Evolutionary conservation across 2,888 invertebrate species (phyloP).

Genomic region (Coelinius sp.): DNA sequence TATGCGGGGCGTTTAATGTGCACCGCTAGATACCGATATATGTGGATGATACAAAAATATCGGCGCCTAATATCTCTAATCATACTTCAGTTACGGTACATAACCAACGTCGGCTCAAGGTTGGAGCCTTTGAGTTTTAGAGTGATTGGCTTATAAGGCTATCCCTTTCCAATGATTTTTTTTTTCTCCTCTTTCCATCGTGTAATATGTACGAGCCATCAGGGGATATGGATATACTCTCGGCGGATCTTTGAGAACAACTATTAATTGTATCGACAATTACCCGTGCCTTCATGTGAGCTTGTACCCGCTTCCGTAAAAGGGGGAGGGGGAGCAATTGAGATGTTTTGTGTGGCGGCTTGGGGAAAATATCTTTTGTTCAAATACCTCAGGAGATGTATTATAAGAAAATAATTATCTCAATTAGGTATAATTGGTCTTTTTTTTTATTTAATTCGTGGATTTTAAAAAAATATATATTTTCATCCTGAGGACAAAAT

Average conservation of each 20-base stretch:
- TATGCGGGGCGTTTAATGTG: conserved; percentile 27
- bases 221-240: not conserved
- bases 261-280: conserved; percentile 52
- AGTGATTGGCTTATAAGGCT: conserved; percentile 41
- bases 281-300: conserved; percentile 30
- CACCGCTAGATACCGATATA: conserved; percentile 7
- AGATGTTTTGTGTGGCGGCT: conserved; percentile 10
- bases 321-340: conserved; percentile 49
- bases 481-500: not conserved
- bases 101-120: conserved; percentile 23
- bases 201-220: not conserved
- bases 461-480: not conserved
- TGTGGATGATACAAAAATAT: conserved; percentile 32
- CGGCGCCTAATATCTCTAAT: conserved; percentile 43
- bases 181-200: conserved; percentile 14
- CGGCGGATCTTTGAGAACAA: conserved; percentile 28
- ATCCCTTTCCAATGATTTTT: not conserved
- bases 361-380: no score
- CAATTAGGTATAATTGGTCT: not conserved
- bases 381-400: not conserved
- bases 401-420: not conserved
- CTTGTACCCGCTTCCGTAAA: conserved; percentile 38
- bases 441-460: not conserved
- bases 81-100: conserved; percentile 43
- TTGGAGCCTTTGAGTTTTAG: not conserved